A percentile compares a stretch with the other conserved stretches of the same genome.
phyloP scores from a whole-genome alignment of 2,797 vertebrate species.

The Arnoldichthys spilopterus region DNA sequence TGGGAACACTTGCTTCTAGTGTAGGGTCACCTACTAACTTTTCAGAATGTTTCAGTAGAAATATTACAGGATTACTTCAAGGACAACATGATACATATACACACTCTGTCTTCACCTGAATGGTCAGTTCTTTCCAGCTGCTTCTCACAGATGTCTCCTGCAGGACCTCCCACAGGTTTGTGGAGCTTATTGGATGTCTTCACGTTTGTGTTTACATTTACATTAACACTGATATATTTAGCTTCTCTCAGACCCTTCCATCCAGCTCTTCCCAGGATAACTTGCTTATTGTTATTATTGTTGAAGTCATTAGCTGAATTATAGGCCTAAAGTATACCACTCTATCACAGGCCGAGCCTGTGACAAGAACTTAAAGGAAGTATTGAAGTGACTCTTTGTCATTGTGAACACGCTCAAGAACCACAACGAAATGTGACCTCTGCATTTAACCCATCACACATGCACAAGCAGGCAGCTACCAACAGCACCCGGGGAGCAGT shows the following conservation, averaged over 20 bases:
- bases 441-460: too few species aligned
- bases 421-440: too few species aligned
- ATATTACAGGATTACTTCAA: not conserved
- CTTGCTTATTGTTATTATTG: too few species aligned
- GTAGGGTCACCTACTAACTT: too few species aligned
- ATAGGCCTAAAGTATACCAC: not conserved
- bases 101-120: not conserved
- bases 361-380: too few species aligned
- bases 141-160: slow-evolving; percentile 5
- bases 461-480: too few species aligned
- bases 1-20: too few species aligned
- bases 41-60: not conserved
- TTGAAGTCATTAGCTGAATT: too few species aligned
- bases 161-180: slow-evolving; percentile 18
- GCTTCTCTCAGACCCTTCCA: not conserved
- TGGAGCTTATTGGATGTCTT: slow-evolving; percentile 5
- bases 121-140: slow-evolving; percentile 1
- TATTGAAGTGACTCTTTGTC: too few species aligned
- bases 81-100: not conserved
- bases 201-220: not conserved
- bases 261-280: too few species aligned
- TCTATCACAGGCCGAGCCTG: not conserved
- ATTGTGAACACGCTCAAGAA: too few species aligned
- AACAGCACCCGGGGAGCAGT: too few species aligned
- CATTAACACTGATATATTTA: not conserved